phyloP scores from a whole-genome alignment of 2,888 invertebrate genomes.

The Thyatira batis region DNA sequence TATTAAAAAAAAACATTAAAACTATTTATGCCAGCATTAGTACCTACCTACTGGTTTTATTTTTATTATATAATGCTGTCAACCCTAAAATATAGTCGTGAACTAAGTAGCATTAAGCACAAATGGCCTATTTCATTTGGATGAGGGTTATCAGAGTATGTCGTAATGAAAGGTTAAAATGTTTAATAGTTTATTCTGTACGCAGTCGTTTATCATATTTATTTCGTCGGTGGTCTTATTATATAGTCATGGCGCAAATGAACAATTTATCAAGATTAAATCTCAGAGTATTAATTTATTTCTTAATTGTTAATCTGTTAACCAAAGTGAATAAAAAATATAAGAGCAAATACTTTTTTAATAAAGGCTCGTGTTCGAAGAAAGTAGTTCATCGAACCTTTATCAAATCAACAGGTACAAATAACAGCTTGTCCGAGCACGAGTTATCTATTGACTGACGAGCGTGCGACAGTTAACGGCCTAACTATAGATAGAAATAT shows the following conservation, averaged over 20 bases:
- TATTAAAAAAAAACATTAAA: too few relatives aligned
- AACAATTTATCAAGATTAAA: conserved; percentile 9
- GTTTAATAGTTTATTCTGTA: conserved; percentile 22
- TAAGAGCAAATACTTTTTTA: not conserved
- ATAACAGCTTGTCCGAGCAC: conserved; percentile 15
- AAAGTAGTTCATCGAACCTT: conserved; percentile 20
- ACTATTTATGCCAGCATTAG: too few relatives aligned
- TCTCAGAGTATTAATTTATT: not conserved
- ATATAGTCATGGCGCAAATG: conserved; percentile 26
- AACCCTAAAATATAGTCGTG: not conserved
- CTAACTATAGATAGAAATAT: conserved; percentile 11
- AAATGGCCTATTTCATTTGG: not conserved
- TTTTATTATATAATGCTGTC: too few relatives aligned
- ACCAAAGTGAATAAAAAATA: not conserved
- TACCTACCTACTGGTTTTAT: too few relatives aligned
- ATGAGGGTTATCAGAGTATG: not conserved
- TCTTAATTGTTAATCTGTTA: not conserved
- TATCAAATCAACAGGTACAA: conserved; percentile 22
- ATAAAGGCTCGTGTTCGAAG: not conserved
- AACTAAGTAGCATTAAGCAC: not conserved
- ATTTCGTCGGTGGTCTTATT: conserved; percentile 29
- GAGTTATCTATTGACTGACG: conserved; percentile 23
- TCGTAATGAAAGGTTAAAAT: conserved; percentile 10
- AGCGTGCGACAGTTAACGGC: conserved; percentile 16
- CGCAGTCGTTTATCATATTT: conserved; percentile 26